Conservation (phyloP, 2,888 invertebrate genomes). For the Cryptocephalus primarius region DNA sequence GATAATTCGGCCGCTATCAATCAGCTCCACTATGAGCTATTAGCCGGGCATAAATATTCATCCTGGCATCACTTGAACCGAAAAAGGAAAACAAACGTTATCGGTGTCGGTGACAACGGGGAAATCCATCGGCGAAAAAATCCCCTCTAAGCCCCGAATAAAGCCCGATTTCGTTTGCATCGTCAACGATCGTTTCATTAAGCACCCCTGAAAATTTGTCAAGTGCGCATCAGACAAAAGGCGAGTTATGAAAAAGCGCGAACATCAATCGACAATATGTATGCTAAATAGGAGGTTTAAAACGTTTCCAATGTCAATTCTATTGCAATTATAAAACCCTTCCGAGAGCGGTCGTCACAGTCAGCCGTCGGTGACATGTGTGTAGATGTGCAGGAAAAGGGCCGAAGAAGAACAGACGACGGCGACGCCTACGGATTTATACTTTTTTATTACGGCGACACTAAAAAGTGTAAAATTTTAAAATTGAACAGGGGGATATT, state of each 20-base stretch:
- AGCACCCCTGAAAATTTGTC: constrained; percentile 13
- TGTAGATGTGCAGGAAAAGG: constrained; percentile 8
- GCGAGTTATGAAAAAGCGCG: constrained; percentile 30
- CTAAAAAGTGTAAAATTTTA: constrained; percentile 30
- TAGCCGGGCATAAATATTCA: no score
- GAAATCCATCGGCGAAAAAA: no score
- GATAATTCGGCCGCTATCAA: no score
- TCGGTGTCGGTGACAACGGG: no score
- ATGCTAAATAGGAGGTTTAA: constrained; percentile 35
- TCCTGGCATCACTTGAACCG: no score
- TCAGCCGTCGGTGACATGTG: constrained; percentile 23
- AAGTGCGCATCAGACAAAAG: constrained; percentile 17
- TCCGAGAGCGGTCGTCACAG: constrained; percentile 24
- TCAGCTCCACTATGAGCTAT: no score
- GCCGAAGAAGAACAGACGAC: no score
- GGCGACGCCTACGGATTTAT: constrained; percentile 14
- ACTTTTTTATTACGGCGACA: constrained; percentile 25
- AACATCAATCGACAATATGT: constrained; percentile 36
- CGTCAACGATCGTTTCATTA: constrained; percentile 10
- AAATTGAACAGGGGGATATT: constrained; percentile 24
- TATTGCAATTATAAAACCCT: constrained; percentile 36
- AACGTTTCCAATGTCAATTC: constrained; percentile 32
- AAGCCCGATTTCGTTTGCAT: no score
- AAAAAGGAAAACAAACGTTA: no score
- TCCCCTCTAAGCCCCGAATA: no score